Evolutionary conservation across 2,113 vertebrate genomes (phyloP).

Genomic region (Connochaetes taurinus): DNA sequence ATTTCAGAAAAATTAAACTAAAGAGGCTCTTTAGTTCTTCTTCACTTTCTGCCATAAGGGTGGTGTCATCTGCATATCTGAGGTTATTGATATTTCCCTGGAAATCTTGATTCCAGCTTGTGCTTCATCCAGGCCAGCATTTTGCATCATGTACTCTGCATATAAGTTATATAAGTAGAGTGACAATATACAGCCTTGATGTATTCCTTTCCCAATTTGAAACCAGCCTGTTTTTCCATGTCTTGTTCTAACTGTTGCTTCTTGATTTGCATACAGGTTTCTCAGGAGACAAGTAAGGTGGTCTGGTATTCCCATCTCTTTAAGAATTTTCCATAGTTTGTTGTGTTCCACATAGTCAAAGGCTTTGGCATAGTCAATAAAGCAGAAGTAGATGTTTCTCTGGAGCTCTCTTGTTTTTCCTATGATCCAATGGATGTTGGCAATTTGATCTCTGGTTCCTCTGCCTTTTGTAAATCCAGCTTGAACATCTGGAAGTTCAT

Average conservation of each 20-base stretch:
- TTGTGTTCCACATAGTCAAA: not conserved
- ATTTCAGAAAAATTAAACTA: not conserved
- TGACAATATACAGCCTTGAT: not conserved
- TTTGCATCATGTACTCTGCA: not conserved
- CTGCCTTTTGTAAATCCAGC: not conserved
- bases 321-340: not conserved
- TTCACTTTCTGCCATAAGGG: not conserved
- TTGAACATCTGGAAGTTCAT: not conserved
- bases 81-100: not conserved
- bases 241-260: not conserved
- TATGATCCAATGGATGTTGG: not conserved
- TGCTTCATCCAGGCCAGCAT: not conserved
- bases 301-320: not conserved
- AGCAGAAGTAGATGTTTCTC: not conserved
- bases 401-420: not conserved
- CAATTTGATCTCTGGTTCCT: not conserved
- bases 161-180: not conserved
- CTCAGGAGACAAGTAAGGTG: not conserved
- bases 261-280: not conserved
- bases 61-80: not conserved
- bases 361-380: not conserved
- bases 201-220: not conserved
- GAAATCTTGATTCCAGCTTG: not conserved
- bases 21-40: not conserved
- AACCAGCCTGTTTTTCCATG: not conserved